phyloP scores from a whole-genome alignment of 2,113 vertebrate genomes.

The Nesogale talazaci region DNA sequence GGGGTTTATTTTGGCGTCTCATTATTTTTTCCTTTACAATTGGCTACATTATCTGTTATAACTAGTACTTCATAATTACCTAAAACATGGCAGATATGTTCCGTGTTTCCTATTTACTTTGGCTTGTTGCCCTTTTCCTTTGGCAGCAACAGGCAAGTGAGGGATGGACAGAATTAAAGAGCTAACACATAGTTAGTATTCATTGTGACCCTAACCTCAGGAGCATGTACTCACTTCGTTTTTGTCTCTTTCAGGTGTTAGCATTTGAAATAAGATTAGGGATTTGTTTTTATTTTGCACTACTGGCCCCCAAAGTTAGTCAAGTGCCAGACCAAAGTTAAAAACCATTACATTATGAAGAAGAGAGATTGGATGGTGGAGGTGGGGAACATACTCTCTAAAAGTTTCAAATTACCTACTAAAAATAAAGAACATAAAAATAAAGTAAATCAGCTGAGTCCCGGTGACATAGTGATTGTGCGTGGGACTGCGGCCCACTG shows the following conservation, averaged over 20 bases:
- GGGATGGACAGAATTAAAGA: neutral
- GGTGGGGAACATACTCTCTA: neutral
- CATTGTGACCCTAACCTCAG: neutral
- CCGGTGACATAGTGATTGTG: too few relatives aligned
- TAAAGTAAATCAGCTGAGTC: constrained; percentile 27
- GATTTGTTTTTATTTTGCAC: constrained; percentile 13
- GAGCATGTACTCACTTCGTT: neutral
- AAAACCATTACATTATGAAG: constrained; percentile 29
- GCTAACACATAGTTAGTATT: neutral
- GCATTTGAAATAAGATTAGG: constrained; percentile 8
- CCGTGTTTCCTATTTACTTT: neutral
- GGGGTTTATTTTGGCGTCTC: neutral
- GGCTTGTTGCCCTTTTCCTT: neutral
- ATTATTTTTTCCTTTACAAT: neutral
- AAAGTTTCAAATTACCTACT: constrained; percentile 52
- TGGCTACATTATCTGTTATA: neutral
- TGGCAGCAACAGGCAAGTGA: neutral
- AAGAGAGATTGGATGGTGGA: neutral
- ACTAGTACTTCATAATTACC: neutral
- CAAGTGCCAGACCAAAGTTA: constrained; percentile 28
- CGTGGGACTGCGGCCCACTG: too few relatives aligned
- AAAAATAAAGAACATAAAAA: constrained; percentile 37
- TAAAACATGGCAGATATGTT: neutral
- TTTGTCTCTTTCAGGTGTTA: neutral
- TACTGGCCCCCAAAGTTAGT: neutral